phyloP scores from a whole-genome alignment of 2,797 vertebrate species.

The Pseudomugil tenellus region DNA sequence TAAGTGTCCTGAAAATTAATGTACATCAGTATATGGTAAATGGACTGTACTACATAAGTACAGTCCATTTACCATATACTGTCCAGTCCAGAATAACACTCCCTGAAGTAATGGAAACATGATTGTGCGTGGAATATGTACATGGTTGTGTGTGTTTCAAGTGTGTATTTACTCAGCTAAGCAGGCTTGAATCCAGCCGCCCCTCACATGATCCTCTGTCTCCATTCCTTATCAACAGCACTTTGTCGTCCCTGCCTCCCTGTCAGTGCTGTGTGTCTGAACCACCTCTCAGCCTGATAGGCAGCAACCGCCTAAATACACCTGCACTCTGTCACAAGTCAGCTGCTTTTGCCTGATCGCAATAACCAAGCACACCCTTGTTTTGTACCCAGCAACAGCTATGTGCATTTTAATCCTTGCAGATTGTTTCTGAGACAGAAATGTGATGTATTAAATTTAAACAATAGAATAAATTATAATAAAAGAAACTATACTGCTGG shows the following conservation, averaged over 20 bases:
- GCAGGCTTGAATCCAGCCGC: slow-evolving; percentile 47
- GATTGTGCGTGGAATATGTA: not conserved
- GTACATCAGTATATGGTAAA: slow-evolving; percentile 23
- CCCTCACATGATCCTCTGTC: slow-evolving; percentile 69
- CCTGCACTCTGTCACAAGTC: slow-evolving; percentile 68
- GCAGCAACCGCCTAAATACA: slow-evolving; percentile 69
- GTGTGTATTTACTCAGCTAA: slow-evolving; percentile 46
- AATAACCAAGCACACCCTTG: slow-evolving; percentile 11
- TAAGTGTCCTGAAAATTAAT: not conserved
- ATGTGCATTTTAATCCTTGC: not conserved
- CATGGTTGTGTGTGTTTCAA: slow-evolving; percentile 5
- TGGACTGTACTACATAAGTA: too few relatives aligned
- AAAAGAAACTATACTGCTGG: too few relatives aligned
- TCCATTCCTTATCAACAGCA: slow-evolving; percentile 74
- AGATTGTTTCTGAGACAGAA: not conserved
- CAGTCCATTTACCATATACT: too few relatives aligned
- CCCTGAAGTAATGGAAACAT: slow-evolving; percentile 28
- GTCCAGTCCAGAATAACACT: not conserved
- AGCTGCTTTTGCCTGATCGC: slow-evolving; percentile 3
- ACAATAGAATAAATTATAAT: too few relatives aligned
- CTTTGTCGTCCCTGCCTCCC: slow-evolving; percentile 75
- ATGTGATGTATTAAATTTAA: not conserved
- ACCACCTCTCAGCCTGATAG: slow-evolving; percentile 77
- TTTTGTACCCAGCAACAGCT: not conserved
- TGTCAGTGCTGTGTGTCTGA: slow-evolving; percentile 76